Conservation (phyloP, 2,113 vertebrate species). For the Lichenostomus cassidix region DNA sequence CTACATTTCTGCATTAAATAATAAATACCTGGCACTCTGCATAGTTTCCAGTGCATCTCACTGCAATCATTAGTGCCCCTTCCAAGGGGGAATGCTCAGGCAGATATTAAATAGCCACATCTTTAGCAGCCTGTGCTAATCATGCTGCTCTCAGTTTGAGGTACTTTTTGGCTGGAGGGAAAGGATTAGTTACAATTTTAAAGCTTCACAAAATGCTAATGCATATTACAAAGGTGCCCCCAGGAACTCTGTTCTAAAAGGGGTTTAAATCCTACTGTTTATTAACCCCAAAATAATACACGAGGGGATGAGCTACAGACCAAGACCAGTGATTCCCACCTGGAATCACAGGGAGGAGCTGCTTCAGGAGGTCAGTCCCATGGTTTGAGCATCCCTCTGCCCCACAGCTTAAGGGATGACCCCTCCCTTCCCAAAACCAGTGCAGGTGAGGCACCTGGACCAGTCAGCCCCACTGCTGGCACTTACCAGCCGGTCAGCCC, state of each 20-base stretch:
- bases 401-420: not conserved
- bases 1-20: conserved; percentile 66
- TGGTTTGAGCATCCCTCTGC: fast-evolving
- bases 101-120: conserved; percentile 49
- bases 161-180: not conserved
- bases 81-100: conserved; percentile 7
- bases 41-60: conserved; percentile 46
- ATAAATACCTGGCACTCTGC: conserved; percentile 52
- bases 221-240: not conserved
- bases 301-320: not conserved
- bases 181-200: conserved; percentile 40
- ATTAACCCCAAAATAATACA: not conserved
- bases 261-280: not conserved
- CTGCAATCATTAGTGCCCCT: conserved; percentile 29
- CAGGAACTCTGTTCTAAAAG: conserved; percentile 1
- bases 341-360: not conserved
- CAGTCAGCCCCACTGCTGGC: not conserved
- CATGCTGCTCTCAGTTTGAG: conserved; percentile 31
- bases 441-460: fast-evolving
- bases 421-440: not conserved
- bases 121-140: conserved; percentile 42
- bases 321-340: not conserved
- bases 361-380: not conserved
- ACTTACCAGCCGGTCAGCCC: conserved; percentile 76
- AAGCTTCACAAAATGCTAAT: conserved; percentile 43